Conservation (phyloP, 2,888 invertebrate genomes). For the Hirudinaria manillensis region DNA sequence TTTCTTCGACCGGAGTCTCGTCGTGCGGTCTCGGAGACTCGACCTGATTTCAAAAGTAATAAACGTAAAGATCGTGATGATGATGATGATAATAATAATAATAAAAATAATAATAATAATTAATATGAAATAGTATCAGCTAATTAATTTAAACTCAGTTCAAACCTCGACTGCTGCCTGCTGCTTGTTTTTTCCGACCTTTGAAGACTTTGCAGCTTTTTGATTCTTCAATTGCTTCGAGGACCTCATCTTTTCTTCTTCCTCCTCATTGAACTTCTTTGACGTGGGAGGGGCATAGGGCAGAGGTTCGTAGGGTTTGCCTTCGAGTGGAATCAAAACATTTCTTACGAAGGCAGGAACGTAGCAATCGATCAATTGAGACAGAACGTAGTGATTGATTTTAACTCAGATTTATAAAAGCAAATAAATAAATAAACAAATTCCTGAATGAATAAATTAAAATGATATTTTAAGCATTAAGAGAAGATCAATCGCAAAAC, state of each 20-base stretch:
- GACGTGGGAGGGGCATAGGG: constrained; percentile 40
- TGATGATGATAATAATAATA: neutral
- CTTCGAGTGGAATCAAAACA: constrained; percentile 36
- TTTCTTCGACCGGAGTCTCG: neutral
- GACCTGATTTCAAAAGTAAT: neutral
- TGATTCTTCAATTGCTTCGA: constrained; percentile 18
- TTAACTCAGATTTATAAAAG: too few species aligned
- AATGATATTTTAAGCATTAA: neutral
- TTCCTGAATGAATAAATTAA: too few species aligned
- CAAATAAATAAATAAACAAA: too few species aligned
- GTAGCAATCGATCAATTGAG: too few species aligned
- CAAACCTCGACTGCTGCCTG: neutral
- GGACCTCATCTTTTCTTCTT: constrained; percentile 34
- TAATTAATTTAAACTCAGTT: neutral
- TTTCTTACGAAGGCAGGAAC: neutral
- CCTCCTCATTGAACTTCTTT: constrained; percentile 33
- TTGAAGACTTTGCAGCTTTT: constrained; percentile 2
- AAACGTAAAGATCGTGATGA: too few species aligned
- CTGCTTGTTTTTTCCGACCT: neutral
- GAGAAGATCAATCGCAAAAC: neutral
- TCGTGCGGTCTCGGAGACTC: neutral
- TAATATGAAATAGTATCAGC: neutral
- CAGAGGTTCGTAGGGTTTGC: constrained; percentile 47
- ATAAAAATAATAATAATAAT: neutral
- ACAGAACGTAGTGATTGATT: too few species aligned